Base-by-base conservation (phyloP, 2,888 invertebrate species). In the Sicus ferrugineus region DNA sequence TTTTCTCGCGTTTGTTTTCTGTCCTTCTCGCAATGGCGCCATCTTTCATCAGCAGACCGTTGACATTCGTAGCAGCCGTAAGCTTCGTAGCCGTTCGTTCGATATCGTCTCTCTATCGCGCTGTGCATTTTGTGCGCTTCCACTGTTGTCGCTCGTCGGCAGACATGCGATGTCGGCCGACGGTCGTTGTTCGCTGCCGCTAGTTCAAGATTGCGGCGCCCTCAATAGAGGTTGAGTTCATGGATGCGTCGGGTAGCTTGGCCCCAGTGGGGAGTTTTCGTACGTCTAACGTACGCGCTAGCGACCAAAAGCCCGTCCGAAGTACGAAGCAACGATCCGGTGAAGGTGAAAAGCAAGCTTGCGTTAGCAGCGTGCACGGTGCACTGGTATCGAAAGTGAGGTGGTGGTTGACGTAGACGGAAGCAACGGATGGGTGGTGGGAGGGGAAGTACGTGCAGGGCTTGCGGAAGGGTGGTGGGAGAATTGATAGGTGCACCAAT, bases 221-320 rank as follows among this genome's bases (percentile, higher is more conserved):
- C 82, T 82, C 76, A 79, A 75, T 80, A 79, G 81, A 80, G 83
- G 83, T 83, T 83, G 82, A 77, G 83, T 81, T 83, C 83, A 83
- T 79, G 83, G 70, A 42, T 69, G 62, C 56, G 61, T 48, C 26
- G 19, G 42, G 48, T 6, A 19, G 46, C 9, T 28, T 26, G 48
- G 30, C 28, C 62, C n/a, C 26, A 14, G 21, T 3, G 14, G 42
- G 16, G 54, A 21, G 19, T 38, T 59, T 34, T 31, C 52, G 50
- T 21, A 61, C 61, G 38, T 38, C 3, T 5, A 34, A 46, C n/a
- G 16, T 23, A 26, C 7, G 54, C 7, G 23, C 26, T 4, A 54
- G 9, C 23, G 23, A 9, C 6, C 6, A 28, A 54, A 28, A 23
- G 23, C 23, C 3, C 54, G 28, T 14, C 31, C 9, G 38, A 19